Percentiles rank a stretch among this genome's conserved stretches.
Conservation (phyloP, 2,113 vertebrate genomes). For the Cariama cristata region DNA sequence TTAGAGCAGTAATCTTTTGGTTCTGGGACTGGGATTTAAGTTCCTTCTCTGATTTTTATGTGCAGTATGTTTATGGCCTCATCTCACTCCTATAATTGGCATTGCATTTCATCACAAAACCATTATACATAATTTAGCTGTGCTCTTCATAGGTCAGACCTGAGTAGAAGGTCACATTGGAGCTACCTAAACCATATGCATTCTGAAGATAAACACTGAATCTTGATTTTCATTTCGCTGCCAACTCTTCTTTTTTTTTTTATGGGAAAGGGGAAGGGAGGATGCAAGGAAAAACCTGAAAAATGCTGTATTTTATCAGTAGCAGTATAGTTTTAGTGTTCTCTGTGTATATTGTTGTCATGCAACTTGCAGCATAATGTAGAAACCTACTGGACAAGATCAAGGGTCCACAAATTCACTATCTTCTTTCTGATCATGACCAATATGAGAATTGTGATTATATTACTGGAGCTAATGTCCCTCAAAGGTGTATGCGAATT, state of each 20-base stretch:
- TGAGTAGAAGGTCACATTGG: slow-evolving; percentile 62
- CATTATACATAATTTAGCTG: slow-evolving; percentile 66
- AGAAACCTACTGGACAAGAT: neutral
- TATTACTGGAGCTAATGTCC: neutral
- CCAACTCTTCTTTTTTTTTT: neutral
- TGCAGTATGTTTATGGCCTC: slow-evolving; percentile 69
- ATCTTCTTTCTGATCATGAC: neutral
- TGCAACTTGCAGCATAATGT: neutral
- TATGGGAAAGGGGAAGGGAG: neutral
- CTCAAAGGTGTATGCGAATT: neutral
- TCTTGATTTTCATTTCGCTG: slow-evolving; percentile 40
- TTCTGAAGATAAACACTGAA: slow-evolving; percentile 46
- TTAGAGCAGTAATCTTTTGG: slow-evolving; percentile 62
- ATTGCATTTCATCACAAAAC: slow-evolving; percentile 68
- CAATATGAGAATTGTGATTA: neutral
- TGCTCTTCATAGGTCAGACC: slow-evolving; percentile 65
- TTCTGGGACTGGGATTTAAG: slow-evolving; percentile 64
- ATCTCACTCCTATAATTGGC: slow-evolving; percentile 65
- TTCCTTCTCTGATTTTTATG: slow-evolving; percentile 66
- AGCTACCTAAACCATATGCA: slow-evolving; percentile 57
- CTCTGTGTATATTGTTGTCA: neutral
- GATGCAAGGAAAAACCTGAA: neutral
- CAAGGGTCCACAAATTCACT: neutral
- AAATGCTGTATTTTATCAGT: neutral
- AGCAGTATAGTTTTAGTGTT: neutral